phyloP scores from a whole-genome alignment of 2,113 vertebrate species.

The Pollachius pollachius region DNA sequence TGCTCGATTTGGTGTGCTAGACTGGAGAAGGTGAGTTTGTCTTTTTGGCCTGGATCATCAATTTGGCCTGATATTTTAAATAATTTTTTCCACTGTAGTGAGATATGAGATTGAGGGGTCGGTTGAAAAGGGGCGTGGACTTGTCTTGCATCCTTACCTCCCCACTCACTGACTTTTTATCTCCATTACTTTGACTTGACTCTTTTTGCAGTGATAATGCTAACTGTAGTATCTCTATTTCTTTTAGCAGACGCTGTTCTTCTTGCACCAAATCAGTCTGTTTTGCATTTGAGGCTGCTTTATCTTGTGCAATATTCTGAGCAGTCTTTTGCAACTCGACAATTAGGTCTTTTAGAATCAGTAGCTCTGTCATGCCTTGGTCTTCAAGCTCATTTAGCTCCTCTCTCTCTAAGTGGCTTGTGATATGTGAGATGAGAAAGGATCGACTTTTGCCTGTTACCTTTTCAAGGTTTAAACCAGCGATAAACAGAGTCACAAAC shows the following conservation, averaged over 20 bases:
- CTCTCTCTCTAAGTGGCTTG: neutral
- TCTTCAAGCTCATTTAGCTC: neutral
- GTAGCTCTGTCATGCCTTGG: neutral
- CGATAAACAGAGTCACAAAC: neutral
- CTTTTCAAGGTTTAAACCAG: neutral
- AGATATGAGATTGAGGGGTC: neutral
- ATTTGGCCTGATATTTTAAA: slow-evolving; percentile 13
- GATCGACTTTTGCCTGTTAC: neutral
- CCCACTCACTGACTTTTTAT: neutral
- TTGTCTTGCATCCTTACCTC: neutral
- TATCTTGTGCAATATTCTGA: neutral
- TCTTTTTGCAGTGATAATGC: slow-evolving; percentile 8
- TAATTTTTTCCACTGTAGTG: slow-evolving; percentile 2
- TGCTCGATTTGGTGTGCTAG: slow-evolving; percentile 18
- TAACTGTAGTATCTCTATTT: neutral
- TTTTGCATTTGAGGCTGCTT: neutral
- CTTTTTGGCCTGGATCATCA: slow-evolving; percentile 19
- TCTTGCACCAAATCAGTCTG: neutral
- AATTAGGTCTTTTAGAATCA: neutral
- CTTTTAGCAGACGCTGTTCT: too few relatives aligned
- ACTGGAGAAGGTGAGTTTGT: slow-evolving; percentile 17
- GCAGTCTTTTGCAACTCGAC: neutral
- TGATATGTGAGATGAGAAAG: neutral
- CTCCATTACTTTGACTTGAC: neutral
- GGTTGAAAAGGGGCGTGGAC: neutral